Base-by-base conservation (phyloP, 2,888 invertebrate genomes). In the Pyrrhosoma nymphula region DNA sequence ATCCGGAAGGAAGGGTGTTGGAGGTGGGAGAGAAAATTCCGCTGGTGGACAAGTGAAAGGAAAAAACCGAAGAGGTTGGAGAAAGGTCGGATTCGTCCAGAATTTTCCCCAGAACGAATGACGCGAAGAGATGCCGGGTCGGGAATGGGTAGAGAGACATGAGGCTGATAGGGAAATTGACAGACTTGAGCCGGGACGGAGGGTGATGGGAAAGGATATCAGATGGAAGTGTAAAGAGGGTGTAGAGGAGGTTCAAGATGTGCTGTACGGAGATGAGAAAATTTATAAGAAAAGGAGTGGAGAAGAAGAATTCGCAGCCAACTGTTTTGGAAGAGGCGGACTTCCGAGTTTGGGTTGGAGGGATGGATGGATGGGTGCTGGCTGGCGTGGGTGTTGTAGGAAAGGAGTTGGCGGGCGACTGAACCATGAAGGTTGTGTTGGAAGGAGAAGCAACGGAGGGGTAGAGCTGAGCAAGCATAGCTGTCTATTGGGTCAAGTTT, bases 131-230 rank as follows among this genome's bases (percentile, higher is more conserved):
- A 0, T 55, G 55, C 47, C 2, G 89, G n/a, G 89, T 16, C 39
- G 26, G 30, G 47, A 88, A 88, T 88, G 88, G 30, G 82, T 16
- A 82, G 30, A 88, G 47, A 88, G 88, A 47, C 35, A 10, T 23
- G 14, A 26, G 55, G 89, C 47, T 89, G 89, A 89, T 89, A 26
- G 89, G 56, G 56, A 89, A 89, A 89, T 89, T 89, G 89, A 89
- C 89, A 55, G 89, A 56, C 60, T 20, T 18, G 89, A 23, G 56
- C 14, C n/a, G 35, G 47, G 8, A 8, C 8, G 35, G 89, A 26
- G 89, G 1, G 56, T n/a, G 89, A 89, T n/a, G n/a, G n/a, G 39
- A n/a, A 89, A 47, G 55, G n/a, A 89, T 89, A 89, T 89, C 56
- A 3, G 89, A 56, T 26, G 89, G 56, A 89, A 26, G 89, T 56